Conservation (phyloP, 1,140 invertebrate genomes). For the Sipha flava region DNA sequence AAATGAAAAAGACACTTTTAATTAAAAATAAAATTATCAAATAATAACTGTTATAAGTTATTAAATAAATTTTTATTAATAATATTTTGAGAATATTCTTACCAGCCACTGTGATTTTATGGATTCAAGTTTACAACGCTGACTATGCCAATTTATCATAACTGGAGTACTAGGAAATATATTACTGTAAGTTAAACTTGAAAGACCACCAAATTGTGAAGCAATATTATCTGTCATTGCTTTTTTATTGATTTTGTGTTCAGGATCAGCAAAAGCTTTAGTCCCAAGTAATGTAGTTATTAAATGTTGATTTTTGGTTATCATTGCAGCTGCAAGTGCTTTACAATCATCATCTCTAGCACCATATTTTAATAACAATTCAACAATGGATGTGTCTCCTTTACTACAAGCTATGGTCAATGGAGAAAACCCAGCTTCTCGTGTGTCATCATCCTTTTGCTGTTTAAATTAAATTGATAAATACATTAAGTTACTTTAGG, state of each 20-base stretch:
- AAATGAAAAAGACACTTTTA: no score
- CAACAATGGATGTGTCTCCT: slow-evolving; percentile 55
- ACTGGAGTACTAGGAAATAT: slow-evolving; percentile 79
- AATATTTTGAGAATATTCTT: no score
- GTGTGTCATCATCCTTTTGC: slow-evolving; percentile 9
- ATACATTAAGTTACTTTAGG: background rate
- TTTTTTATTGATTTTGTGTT: slow-evolving; percentile 80
- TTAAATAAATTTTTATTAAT: no score
- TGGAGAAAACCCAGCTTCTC: slow-evolving; percentile 44
- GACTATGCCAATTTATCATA: slow-evolving; percentile 91
- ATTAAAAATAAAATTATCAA: no score
- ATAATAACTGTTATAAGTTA: no score
- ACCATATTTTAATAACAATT: slow-evolving; percentile 73
- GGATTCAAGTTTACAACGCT: slow-evolving; percentile 59
- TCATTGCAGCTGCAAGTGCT: slow-evolving; percentile 63
- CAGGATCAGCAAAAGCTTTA: slow-evolving; percentile 72
- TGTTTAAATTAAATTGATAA: background rate
- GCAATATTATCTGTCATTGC: slow-evolving; percentile 60
- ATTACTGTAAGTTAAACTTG: slow-evolving; percentile 64
- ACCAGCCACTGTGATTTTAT: slow-evolving; percentile 74
- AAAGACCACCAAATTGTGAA: slow-evolving; percentile 49
- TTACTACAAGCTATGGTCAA: slow-evolving; percentile 66
- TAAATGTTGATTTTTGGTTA: slow-evolving; percentile 56
- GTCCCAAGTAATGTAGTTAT: slow-evolving; percentile 66
- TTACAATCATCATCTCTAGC: slow-evolving; percentile 78